These are phyloP conservation scores for Sweltsa coloradensis DNA, from an alignment of 1,140 invertebrate genomes.

Conservation along the genomic window DNA sequence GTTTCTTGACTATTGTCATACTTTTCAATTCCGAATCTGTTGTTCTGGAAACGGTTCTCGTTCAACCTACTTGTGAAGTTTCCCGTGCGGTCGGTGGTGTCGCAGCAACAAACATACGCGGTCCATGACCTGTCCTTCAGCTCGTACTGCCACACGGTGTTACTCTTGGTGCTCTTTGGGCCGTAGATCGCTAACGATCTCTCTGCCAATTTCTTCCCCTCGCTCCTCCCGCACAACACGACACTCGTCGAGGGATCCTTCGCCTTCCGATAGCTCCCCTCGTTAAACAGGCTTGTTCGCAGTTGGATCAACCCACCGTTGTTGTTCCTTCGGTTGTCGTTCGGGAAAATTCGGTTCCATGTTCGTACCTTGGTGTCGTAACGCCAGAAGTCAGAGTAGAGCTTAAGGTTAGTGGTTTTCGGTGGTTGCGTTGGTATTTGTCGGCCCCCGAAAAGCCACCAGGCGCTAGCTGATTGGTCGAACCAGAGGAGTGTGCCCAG, in stretches of 20 bases:
- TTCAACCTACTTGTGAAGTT: too few species aligned
- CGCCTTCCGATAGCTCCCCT: background rate
- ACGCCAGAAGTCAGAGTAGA: conserved; percentile 5
- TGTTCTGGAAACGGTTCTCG: too few species aligned
- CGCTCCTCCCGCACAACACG: background rate
- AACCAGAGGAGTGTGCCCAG: background rate
- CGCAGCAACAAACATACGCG: conserved; percentile 6
- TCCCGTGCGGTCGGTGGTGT: background rate
- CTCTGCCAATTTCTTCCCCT: background rate
- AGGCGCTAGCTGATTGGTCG: background rate
- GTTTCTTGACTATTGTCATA: too few species aligned
- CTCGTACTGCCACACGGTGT: conserved; percentile 6
- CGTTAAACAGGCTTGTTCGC: background rate
- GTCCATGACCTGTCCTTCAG: conserved; percentile 6
- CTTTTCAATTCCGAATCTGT: too few species aligned
- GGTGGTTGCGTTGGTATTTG: background rate
- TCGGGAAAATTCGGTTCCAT: conserved; percentile 1
- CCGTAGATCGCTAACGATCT: background rate
- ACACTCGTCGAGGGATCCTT: background rate
- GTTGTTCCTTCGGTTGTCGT: background rate
- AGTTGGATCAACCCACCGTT: background rate
- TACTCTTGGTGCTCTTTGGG: background rate
- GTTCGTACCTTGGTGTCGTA: background rate
- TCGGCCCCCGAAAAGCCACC: conserved; percentile 7
- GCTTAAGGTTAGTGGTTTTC: conserved; percentile 1